Evolutionary conservation across 2,797 vertebrate genomes (phyloP).

Genomic region (Amblyraja radiata): DNA sequence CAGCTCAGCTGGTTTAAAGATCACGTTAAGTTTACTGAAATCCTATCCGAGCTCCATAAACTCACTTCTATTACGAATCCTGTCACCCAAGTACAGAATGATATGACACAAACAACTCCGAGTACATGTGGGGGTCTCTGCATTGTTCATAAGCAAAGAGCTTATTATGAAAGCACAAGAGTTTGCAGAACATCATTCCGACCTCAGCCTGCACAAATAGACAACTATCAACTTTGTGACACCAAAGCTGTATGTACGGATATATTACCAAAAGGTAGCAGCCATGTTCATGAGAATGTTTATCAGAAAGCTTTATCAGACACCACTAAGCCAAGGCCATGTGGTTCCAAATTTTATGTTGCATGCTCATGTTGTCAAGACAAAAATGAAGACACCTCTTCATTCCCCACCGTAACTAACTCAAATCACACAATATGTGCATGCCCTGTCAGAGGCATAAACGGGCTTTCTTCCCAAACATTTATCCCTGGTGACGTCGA

Average conservation of each 20-base stretch:
- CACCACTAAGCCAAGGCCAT: neutral
- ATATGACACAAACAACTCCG: constrained; percentile 24
- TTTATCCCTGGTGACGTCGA: neutral
- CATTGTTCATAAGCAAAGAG: neutral
- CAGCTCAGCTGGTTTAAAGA: constrained; percentile 43
- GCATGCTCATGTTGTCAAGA: neutral
- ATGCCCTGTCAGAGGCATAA: neutral
- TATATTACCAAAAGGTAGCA: neutral
- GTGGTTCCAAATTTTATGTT: neutral
- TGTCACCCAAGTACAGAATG: constrained; percentile 12
- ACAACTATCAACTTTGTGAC: neutral
- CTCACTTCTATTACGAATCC: constrained; percentile 39
- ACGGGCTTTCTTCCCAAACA: neutral
- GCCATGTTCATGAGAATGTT: constrained; percentile 24
- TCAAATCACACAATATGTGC: neutral
- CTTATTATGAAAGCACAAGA: constrained; percentile 26
- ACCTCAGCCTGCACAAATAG: neutral
- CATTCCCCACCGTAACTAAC: neutral
- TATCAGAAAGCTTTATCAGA: constrained; percentile 5
- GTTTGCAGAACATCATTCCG: constrained; percentile 18
- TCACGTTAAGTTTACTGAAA: constrained; percentile 43
- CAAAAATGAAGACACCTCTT: neutral
- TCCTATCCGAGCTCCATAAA: constrained; percentile 49
- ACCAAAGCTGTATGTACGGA: constrained; percentile 9
- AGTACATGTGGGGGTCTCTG: neutral